These are phyloP conservation scores for Hylomyscus alleni DNA, from an alignment of 2,797 vertebrate genomes.

Conservation along the genomic window DNA sequence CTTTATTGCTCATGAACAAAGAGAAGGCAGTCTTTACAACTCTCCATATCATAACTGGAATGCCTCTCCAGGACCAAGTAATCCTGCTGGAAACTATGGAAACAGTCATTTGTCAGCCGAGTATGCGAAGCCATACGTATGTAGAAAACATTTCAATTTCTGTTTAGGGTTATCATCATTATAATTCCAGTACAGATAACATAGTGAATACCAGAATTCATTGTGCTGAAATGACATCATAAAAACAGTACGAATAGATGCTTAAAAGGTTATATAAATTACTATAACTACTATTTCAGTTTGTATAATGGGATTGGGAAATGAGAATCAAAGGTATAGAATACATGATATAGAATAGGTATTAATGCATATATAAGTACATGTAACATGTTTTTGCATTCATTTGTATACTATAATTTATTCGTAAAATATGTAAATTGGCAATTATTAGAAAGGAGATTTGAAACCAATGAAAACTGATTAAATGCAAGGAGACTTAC, in stretches of 20 bases:
- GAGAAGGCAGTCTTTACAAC: conserved; percentile 24
- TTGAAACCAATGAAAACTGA: conserved; percentile 9
- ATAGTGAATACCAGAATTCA: conserved; percentile 43
- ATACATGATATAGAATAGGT: not conserved
- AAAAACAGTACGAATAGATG: conserved; percentile 24
- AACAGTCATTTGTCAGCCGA: not conserved
- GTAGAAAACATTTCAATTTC: conserved; percentile 61
- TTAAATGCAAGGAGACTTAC: conserved; percentile 52
- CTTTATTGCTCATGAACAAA: not conserved
- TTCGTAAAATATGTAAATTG: conserved; percentile 40
- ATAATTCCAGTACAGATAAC: conserved; percentile 34
- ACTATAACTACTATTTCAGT: conserved; percentile 50
- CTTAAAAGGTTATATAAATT: conserved; percentile 26
- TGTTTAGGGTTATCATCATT: not conserved
- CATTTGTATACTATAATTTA: not conserved
- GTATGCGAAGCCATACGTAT: conserved; percentile 48
- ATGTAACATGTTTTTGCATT: not conserved
- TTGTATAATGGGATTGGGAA: conserved; percentile 61
- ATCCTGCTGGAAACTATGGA: conserved; percentile 49
- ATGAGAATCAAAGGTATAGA: conserved; percentile 28
- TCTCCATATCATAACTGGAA: not conserved
- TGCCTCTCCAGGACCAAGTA: conserved; percentile 1
- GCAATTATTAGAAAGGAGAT: conserved; percentile 44
- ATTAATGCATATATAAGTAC: not conserved
- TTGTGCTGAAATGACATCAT: conserved; percentile 27